Conservation (phyloP, 2,797 vertebrate species). For the Rhinophrynus dorsalis region DNA sequence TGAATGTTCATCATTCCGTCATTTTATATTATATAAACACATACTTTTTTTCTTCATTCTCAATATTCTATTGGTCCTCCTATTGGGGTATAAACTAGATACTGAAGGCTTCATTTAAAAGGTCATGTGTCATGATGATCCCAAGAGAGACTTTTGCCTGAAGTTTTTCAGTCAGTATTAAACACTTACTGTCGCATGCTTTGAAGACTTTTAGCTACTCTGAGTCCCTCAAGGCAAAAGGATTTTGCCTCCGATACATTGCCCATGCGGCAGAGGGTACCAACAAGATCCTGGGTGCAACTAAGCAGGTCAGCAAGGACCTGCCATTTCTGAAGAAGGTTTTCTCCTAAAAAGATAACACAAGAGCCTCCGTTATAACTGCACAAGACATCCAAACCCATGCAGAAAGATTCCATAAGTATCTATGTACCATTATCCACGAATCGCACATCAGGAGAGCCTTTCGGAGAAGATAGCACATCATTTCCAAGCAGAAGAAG, state of each 20-base stretch:
- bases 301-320: conserved; percentile 81
- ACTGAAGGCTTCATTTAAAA: no score
- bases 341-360: conserved; percentile 70
- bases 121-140: no score
- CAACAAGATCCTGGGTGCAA: conserved; percentile 78
- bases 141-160: no score
- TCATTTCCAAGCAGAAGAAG: conserved; percentile 79
- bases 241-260: conserved; percentile 81
- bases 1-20: no score
- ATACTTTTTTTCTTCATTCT: no score
- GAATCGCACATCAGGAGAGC: conserved; percentile 65
- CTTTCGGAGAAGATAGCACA: conserved; percentile 63
- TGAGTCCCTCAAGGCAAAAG: conserved; percentile 87
- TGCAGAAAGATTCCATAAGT: accelerated
- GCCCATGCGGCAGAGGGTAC: conserved; percentile 70
- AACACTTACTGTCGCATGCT: conserved; percentile 76
- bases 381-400: background rate
- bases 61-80: no score
- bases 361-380: no score
- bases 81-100: no score
- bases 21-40: no score
- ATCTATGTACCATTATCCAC: conserved; percentile 74
- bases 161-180: no score
- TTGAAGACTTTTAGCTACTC: conserved; percentile 83
- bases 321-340: conserved; percentile 87